Evolutionary conservation across 2,888 invertebrate species (phyloP).

Genomic region (Rhopalosiphum nymphaeae): DNA sequence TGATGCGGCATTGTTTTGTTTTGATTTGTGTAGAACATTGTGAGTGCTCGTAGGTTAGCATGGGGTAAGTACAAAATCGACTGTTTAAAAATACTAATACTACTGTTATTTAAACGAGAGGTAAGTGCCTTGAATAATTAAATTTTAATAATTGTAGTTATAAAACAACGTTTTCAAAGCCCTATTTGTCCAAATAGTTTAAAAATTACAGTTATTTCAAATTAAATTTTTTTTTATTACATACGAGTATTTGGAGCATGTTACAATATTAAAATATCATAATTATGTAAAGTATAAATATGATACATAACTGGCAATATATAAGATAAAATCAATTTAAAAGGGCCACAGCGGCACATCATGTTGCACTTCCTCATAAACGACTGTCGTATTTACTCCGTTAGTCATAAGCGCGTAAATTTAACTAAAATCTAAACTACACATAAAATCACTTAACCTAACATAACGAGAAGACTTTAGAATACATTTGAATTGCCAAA

Average conservation of each 20-base stretch:
- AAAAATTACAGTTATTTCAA: too few species aligned
- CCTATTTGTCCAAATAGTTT: too few species aligned
- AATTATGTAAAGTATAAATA: background rate
- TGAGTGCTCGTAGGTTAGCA: background rate
- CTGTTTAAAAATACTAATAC: too few species aligned
- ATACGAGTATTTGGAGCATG: too few species aligned
- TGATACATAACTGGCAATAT: background rate
- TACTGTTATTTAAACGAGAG: too few species aligned
- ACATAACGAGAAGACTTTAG: background rate
- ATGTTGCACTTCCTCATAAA: background rate
- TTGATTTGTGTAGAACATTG: background rate
- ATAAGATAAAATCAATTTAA: background rate
- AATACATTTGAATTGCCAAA: background rate
- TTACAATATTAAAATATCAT: background rate
- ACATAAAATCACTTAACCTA: background rate
- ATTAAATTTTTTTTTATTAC: too few species aligned
- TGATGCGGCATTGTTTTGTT: background rate
- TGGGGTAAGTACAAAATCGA: too few species aligned
- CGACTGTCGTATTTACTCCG: background rate
- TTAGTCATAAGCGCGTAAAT: background rate
- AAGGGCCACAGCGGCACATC: background rate
- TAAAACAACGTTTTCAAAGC: too few species aligned
- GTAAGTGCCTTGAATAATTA: too few species aligned
- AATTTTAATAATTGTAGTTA: too few species aligned
- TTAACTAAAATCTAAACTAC: constrained; percentile 1